These are phyloP conservation scores for Gortyna flavago DNA, from an alignment of 2,888 invertebrate species.

Conservation along the genomic window DNA sequence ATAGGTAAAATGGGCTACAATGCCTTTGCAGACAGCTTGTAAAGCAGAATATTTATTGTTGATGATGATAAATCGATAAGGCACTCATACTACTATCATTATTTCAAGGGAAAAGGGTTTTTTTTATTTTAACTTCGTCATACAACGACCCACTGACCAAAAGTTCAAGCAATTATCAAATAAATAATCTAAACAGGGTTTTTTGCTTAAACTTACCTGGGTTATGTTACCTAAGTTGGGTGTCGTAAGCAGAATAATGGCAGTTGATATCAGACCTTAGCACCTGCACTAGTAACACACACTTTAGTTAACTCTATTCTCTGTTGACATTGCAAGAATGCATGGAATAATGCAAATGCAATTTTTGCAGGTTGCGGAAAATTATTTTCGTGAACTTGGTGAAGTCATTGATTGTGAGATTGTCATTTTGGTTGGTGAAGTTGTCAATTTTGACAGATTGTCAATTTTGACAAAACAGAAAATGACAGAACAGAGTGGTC, in stretches of 20 bases:
- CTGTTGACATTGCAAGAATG: slow-evolving; percentile 21
- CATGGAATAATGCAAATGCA: too few species aligned
- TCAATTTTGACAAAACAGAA: too few species aligned
- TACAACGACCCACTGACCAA: too few species aligned
- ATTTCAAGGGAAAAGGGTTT: neutral
- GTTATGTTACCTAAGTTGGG: neutral
- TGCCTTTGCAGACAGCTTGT: neutral
- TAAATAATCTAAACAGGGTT: neutral
- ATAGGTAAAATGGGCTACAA: neutral
- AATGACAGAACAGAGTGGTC: slow-evolving; percentile 6
- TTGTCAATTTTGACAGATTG: too few species aligned
- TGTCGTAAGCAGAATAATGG: too few species aligned
- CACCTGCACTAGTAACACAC: neutral
- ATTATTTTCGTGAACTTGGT: neutral
- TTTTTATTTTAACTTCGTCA: neutral
- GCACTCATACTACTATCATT: neutral
- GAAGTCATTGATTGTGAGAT: too few species aligned
- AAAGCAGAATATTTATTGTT: neutral
- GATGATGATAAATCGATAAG: neutral
- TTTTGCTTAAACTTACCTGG: slow-evolving; percentile 1
- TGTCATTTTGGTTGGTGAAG: too few species aligned
- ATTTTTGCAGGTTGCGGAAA: slow-evolving; percentile 18
- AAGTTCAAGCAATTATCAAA: neutral
- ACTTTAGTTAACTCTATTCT: slow-evolving; percentile 5
- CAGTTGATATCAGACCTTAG: slow-evolving; percentile 6